These are phyloP conservation scores for Coptotermes formosanus DNA, from an alignment of 1,140 invertebrate species.

Conservation along the genomic window DNA sequence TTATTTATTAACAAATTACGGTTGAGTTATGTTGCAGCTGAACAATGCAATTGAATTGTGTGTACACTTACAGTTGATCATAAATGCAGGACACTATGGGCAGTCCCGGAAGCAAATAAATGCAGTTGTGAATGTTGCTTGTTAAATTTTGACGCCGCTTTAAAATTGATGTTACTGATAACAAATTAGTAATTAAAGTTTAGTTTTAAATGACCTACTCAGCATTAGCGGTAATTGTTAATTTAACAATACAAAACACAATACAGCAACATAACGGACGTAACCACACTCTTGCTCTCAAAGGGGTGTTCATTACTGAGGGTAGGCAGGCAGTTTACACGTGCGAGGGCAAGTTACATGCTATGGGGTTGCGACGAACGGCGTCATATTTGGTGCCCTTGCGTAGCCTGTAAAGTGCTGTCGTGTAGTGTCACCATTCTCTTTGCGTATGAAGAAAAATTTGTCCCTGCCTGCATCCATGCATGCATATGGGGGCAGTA, in stretches of 20 bases:
- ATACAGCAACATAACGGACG: no score
- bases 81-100: neutral
- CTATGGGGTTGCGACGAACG: no score
- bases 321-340: no score
- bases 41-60: neutral
- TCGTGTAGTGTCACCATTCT: no score
- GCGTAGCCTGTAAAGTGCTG: no score
- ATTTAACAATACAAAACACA: neutral
- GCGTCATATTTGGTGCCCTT: no score
- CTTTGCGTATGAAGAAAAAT: no score
- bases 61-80: neutral
- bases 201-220: neutral
- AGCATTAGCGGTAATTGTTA: neutral
- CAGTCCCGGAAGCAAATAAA: neutral
- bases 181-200: neutral
- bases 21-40: neutral
- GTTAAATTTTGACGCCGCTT: neutral
- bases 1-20: constrained; percentile 15
- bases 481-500: no score
- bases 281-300: no score
- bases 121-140: neutral
- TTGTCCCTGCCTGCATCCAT: no score
- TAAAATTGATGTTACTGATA: neutral
- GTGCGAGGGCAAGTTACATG: no score
- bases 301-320: no score